These are phyloP conservation scores for Spea multiplicata DNA, from an alignment of 2,113 vertebrate genomes.

Conservation along the genomic window DNA sequence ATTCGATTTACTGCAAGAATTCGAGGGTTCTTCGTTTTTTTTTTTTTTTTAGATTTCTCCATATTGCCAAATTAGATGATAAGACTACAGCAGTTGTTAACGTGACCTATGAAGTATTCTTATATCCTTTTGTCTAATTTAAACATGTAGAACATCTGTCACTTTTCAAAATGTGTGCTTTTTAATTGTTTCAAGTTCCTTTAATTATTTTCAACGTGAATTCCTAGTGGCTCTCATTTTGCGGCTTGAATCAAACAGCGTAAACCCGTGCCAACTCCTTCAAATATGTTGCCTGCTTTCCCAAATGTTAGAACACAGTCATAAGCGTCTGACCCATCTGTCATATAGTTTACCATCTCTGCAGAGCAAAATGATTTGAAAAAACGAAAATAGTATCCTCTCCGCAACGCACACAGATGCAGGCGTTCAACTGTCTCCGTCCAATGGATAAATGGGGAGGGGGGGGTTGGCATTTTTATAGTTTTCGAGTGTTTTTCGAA, in stretches of 20 bases:
- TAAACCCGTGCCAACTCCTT: slow-evolving; percentile 82
- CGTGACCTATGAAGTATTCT: slow-evolving; percentile 71
- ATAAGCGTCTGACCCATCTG: slow-evolving; percentile 85
- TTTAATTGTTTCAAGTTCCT: slow-evolving; percentile 82
- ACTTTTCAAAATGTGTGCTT: slow-evolving; percentile 72
- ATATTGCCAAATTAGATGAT: slow-evolving; percentile 60
- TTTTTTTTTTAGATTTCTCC: slow-evolving; percentile 14
- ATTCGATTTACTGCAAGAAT: slow-evolving; percentile 8
- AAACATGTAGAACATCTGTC: slow-evolving; percentile 80
- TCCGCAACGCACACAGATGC: slow-evolving; percentile 53
- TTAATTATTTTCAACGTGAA: slow-evolving; percentile 83
- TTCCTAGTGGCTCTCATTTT: slow-evolving; percentile 80
- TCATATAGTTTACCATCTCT: slow-evolving; percentile 78
- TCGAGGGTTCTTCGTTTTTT: background rate
- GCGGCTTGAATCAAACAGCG: slow-evolving; percentile 79
- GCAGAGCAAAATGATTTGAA: slow-evolving; percentile 67
- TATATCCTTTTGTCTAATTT: slow-evolving; percentile 72
- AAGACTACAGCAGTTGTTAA: slow-evolving; percentile 67
- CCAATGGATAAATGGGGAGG: background rate
- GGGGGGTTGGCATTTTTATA: too few species aligned
- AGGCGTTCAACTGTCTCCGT: slow-evolving; percentile 34
- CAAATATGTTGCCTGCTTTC: slow-evolving; percentile 84
- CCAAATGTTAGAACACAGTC: slow-evolving; percentile 80
- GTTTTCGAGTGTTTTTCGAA: too few species aligned
- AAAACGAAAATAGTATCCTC: slow-evolving; percentile 69